Base-by-base conservation (phyloP, 2,888 invertebrate species). In the Orthonevra nobilis region DNA sequence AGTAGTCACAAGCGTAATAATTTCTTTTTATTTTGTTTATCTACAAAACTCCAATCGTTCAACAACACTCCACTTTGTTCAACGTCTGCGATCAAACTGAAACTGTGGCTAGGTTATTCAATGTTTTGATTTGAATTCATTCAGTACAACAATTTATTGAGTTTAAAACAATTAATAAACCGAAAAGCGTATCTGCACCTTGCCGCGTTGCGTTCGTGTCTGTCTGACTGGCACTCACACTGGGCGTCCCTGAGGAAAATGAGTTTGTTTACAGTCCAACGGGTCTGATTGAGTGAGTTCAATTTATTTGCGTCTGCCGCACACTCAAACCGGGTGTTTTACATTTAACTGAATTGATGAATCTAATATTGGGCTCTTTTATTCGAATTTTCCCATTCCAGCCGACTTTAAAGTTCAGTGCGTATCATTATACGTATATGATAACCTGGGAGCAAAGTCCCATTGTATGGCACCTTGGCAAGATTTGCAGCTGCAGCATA, bases 61-160 rank as follows among this genome's bases (percentile, higher is more conserved):
- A n/a, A n/a, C n/a, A 20, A 38, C 28, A 61, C 26, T 61, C 48
- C 54, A 48, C 52, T 66, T 36, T 28, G 42, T 36, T 60, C 28
- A 44, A 60, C 12, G 66, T 79, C 66, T 79, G 61, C 66, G 61
- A 73, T 61, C 60, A 48, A 61, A 79, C 79, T 79, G 79, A 48
- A 61, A 79, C 79, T 79, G 79, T 66, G 46, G 28, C 14, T 44
- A 14, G 6, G 20, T 3, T 52, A 44, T 42, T 32, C 69, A 70
- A 61, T 61, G 61, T 70, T 61, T 52, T 52, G 52, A 50, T 52
- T 52, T 61, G 61, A 77, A 70, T 56, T 61, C 17, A 3, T 32
- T 61, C 15, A 32, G 61, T 12, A 17, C 46, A 6, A 50, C 7
- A 6, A 10, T 48, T 17, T 63, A 12, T 36, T 28, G 34, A 50